Base-by-base conservation (phyloP, 1,140 invertebrate genomes). In the Rhopalosiphum padi region DNA sequence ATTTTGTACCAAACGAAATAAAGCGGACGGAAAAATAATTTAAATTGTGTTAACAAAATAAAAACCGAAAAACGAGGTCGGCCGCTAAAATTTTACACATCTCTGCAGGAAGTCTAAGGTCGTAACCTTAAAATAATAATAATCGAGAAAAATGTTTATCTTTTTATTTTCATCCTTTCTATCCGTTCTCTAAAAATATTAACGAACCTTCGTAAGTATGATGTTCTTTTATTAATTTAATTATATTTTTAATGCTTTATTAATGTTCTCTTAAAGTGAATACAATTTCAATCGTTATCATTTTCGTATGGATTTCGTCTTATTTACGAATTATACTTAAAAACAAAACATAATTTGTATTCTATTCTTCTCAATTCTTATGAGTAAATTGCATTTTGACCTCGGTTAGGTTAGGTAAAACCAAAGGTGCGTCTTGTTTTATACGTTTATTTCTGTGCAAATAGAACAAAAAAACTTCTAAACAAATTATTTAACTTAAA, bases 31-130 rank as follows among this genome's bases (percentile, higher is more conserved):
- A 85, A 53, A 85, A 86, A 77, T 77, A 93, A 93, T 55, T n/a
- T 30, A 8, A 90, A 90, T 68, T 43, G 53, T 60, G 23, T 68
- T 90, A 90, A 90, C 55, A 55, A 90, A 90, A 90, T 90, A 68
- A 90, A 90, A 90, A 43, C 89, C 37, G 25, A 85, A 93, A 92
- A 93, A 85, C 91, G 91, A 93, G 91, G 91, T 85, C 91, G 51
- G 48, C 37, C 6, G 25, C 55, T 25, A 60, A 90, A 43, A 60
- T 60, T 68, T 30, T 90, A 90, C 89, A 90, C 55, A 90, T 68
- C 37, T 68, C 53, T 7, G 37, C 37, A 30, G 55, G 37, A 90
- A 90, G 89, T 43, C 53, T 90, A 90, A 90, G 89, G 89, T 18
- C 89, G 25, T 90, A 68, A 90, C 89, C 89, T 90, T 68, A 90